Percentiles rank a stretch among this genome's conserved stretches.
These are phyloP conservation scores for Eupithecia insigniata DNA, from an alignment of 2,888 invertebrate genomes.

Conservation along the genomic window DNA sequence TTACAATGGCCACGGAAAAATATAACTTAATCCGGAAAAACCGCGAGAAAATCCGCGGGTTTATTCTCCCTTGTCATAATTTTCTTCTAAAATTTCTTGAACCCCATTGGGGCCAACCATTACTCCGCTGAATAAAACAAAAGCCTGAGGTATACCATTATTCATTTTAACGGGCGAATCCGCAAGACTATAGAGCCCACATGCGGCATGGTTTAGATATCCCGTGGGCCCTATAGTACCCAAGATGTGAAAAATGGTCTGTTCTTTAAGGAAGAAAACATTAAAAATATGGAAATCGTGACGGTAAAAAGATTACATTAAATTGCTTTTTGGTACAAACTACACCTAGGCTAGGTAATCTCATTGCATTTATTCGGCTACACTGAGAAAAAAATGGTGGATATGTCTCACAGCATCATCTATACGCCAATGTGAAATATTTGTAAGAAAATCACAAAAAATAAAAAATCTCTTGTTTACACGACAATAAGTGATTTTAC, in stretches of 20 bases:
- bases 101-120: constrained; percentile 17
- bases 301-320: too few species aligned
- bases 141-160: constrained; percentile 39
- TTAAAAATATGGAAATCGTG: neutral
- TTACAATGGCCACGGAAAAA: neutral
- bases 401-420: too few species aligned
- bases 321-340: too few species aligned
- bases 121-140: constrained; percentile 44
- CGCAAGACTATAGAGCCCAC: constrained; percentile 29
- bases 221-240: constrained; percentile 39
- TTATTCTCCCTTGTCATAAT: neutral
- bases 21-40: neutral
- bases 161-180: constrained; percentile 47
- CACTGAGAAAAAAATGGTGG: too few species aligned
- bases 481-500: too few species aligned
- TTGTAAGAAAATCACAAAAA: too few species aligned
- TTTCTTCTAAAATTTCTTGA: neutral
- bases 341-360: too few species aligned
- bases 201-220: constrained; percentile 38
- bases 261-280: constrained; percentile 11
- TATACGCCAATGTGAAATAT: too few species aligned
- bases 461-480: too few species aligned
- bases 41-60: neutral
- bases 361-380: too few species aligned
- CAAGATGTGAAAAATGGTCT: constrained; percentile 20